These are phyloP conservation scores for Marronus borbonicus DNA, from an alignment of 2,888 invertebrate species.

Conservation along the genomic window DNA sequence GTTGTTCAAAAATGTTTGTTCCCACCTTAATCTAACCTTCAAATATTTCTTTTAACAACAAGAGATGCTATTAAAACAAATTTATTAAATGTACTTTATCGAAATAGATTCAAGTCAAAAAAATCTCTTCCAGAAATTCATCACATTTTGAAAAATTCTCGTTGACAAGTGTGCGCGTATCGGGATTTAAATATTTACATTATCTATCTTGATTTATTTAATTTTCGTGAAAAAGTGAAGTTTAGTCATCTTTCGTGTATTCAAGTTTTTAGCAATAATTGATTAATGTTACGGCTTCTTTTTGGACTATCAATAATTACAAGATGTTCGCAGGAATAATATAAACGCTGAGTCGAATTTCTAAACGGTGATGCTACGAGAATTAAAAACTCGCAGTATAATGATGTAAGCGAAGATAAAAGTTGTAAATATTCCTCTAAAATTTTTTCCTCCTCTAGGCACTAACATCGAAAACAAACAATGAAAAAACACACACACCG, in stretches of 20 bases:
- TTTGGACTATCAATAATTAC: neutral
- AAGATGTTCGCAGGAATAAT: too few relatives aligned
- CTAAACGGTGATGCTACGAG: too few relatives aligned
- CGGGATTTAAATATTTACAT: neutral
- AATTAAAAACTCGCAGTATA: too few relatives aligned
- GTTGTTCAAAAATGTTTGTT: too few relatives aligned
- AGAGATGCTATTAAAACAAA: too few relatives aligned
- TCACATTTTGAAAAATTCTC: neutral
- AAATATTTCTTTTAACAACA: too few relatives aligned
- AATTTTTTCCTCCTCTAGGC: neutral
- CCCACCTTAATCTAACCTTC: too few relatives aligned
- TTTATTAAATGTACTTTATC: too few relatives aligned
- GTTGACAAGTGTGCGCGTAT: neutral
- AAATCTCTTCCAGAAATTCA: neutral
- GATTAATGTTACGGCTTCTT: neutral
- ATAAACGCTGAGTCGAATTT: too few relatives aligned
- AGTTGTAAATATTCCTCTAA: neutral
- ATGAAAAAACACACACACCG: slow-evolving; percentile 41
- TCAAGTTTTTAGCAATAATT: neutral
- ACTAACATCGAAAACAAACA: slow-evolving; percentile 25
- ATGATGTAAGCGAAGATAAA: neutral
- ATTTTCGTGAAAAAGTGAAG: neutral
- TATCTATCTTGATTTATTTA: neutral
- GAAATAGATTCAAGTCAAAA: neutral
- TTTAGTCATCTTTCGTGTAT: neutral